Base-by-base conservation (phyloP, 30 jellyfish, hydroid and myxozoan genomes). In the Haliclystus octoradiatus region DNA sequence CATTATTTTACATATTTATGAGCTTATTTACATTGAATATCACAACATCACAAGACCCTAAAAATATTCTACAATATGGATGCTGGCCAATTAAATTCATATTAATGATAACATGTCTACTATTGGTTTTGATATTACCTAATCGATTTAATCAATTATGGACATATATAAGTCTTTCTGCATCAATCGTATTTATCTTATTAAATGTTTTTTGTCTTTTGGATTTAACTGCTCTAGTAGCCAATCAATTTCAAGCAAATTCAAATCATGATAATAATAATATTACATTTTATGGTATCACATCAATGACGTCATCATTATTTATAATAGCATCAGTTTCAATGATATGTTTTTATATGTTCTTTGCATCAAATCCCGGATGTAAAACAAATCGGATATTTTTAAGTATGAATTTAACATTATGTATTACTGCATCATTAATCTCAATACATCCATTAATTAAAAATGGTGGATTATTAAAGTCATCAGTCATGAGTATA, bases 401-500 rank as follows among this genome's bases (percentile, higher is more conserved):
- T 62, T 70, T 88, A 15, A 81, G 85, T 78, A 79, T 88, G 63
- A 88, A 88, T 63, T 71, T 88, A 65, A 93, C 77, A 60, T 74
- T 88, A 13, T 88, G 97, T 62, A 46, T 80, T 9, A 46, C 83
- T 2, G 94, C 97, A 0, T 61, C 92, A 29, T 12, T 80, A 1
- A 80, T 88, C 19, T 88, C 97, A 0, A 75, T 80, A 12, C 97
- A 88, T 49, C 97, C 97, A 23, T 68, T 76, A 3, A 86, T 75
- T 29, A 78, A 72, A 50, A 71, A 73, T 33, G 97, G 97, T 7
- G 94, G 94, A 14, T 72, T 88, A 74, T 79, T 88, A 24, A 83
- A 77, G 65, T 81, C 95, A 24, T 94, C 97, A 0, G 66, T 79
- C 24, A 83, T 88, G 78, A 88, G 94, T 73, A 74, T 93, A 74